Evolutionary conservation across 1,140 invertebrate species (phyloP), one percentile per base, ranked within the genome.

Genomic region (Ganaspis sp.): DNA sequence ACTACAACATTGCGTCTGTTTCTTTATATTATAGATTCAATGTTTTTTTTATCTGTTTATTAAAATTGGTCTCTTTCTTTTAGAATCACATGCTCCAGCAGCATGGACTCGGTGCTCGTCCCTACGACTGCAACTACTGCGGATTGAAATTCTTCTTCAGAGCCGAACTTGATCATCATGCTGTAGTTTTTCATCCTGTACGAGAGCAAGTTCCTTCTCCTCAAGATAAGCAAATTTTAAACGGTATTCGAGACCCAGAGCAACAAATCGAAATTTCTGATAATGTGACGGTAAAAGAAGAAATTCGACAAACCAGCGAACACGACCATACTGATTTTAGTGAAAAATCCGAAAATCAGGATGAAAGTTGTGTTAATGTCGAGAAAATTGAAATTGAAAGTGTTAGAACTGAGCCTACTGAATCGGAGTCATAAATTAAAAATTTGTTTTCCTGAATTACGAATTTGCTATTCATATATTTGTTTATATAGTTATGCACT

Each of bases 71-170:
- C n/a, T n/a, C n/a, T n/a, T n/a, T n/a, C n/a, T n/a, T n/a, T n/a
- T n/a, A 97, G 84, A 93, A 93, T 42, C 97, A 98, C 87, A 96
- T 98, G 87, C 76, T 94, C 9, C 91, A 93, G 2, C 95, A 97
- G 83, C 97, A 98, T 87, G 96, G 96, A 0, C 89, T 95, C 1
- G 93, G 94, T 8, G 93, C 94, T 1, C 92, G 95, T 42, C 96
- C 96, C 0, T 98, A 98, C 85, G 95, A 96, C 84, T 99, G 97
- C 86, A 92, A 92, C 4, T 89, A 94, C 21, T 98, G 98, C 84
- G 94, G 94, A 9, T 92, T 96, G 70, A 96, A 95, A 80, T 99
- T 98, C 91, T 98, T 97, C 91, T 98, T 98, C 91, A 93, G 96
- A 64, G 95, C 96, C 0, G 97, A 99, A 88, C 88, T 98, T 1